Evolutionary conservation across 2,888 invertebrate genomes (phyloP), one percentile per base, ranked within the genome.

Genomic region (Camponotus fellah): DNA sequence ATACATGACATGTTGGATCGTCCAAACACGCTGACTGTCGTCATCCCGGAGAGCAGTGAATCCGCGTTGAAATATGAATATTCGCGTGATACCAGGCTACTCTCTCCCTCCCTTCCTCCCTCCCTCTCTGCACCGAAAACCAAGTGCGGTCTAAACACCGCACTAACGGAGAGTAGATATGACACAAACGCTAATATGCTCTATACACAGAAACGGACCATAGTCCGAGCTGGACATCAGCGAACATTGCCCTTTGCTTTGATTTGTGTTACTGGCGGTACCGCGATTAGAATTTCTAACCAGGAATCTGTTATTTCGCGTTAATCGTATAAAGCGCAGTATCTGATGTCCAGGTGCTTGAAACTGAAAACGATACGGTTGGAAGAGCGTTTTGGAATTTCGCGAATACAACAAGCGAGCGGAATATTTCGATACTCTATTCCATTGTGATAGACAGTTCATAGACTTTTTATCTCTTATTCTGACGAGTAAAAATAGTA

Each of bases 201-300:
- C 62, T 77, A 66, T 66, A 77, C 32, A 79, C 46, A 79, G 69
- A 79, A 43, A 64, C 79, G 79, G 79, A 69, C 56, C 26, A 40
- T 68, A 58, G 43, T 14, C 58, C 79, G 69, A 58, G 43, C n/a
- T 69, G 46, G 12, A 66, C 66, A 77, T 77, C 76, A 77, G 53
- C 58, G 69, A 79, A 68, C 69, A 79, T 69, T 69, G 69, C 69
- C 69, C 58, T 40, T 82, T 60, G 58, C 81, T 88, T 87, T 83
- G 87, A 80, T 84, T 86, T 83, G 83, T 77, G 75, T 82, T 84
- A 64, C 75, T 34, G 58, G 34, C 10, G n/a, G 77, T 43, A 37
- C 58, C 12, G 46, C 76, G 89, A 89, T 89, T 89, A 89, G 88
- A 86, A 87, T 89, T 82, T 89, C 88, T 82, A 83, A 86, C 83